Conservation (phyloP, 2,113 vertebrate species). For the Thinocorus orbignyianus region DNA sequence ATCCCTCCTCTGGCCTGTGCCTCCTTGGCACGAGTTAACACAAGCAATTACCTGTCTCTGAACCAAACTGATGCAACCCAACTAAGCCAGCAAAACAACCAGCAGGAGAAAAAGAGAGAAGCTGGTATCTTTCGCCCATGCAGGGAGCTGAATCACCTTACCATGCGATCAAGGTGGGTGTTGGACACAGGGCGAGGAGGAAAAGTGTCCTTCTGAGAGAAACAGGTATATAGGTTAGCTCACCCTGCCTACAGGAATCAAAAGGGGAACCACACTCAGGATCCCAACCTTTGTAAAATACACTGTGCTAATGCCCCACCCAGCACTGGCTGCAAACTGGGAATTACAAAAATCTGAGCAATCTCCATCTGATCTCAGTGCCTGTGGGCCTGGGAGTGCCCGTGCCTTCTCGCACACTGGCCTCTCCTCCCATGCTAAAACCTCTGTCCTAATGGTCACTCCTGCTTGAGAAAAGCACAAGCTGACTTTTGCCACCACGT, state of each 20-base stretch:
- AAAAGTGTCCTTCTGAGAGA: neutral
- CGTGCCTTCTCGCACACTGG: neutral
- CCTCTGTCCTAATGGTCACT: neutral
- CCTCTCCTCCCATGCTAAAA: neutral
- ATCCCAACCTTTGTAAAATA: neutral
- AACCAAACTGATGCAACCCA: neutral
- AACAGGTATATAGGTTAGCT: neutral
- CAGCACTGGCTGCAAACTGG: neutral
- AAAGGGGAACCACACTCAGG: neutral
- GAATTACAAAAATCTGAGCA: neutral
- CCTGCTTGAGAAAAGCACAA: neutral
- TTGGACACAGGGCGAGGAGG: neutral
- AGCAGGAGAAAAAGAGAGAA: neutral
- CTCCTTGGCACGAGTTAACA: accelerated
- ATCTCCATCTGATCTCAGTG: neutral
- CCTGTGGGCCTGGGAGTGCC: neutral
- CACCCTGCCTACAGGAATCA: neutral
- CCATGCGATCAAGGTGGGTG: neutral
- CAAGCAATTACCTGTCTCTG: neutral
- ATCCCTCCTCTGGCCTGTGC: neutral
- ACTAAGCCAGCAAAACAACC: neutral
- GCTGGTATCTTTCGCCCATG: neutral
- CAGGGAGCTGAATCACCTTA: neutral
- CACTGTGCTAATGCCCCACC: neutral
- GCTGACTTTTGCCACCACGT: neutral